Base-by-base conservation (phyloP, 2,113 vertebrate genomes). In the Athene cunicularia region DNA sequence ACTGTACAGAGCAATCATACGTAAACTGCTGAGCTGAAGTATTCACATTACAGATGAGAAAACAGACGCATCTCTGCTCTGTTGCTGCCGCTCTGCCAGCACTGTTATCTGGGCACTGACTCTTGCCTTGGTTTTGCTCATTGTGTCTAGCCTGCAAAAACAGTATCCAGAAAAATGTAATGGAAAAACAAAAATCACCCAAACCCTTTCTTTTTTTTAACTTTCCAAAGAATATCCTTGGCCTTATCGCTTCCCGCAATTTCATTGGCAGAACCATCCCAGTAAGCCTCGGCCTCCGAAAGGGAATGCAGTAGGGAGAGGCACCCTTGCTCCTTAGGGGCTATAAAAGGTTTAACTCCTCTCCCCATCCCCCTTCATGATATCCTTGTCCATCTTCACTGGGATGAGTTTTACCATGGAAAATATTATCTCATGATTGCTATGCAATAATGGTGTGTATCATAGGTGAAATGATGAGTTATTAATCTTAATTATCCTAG, bases 391-490 rank as follows among this genome's bases (percentile, higher is more conserved):
- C 47, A 3, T 53, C 67, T 63, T 93, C 72, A 2, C 32, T 32
- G 68, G 75, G 56, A 6, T 55, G 56, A 85, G 24, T 32, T 73
- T 67, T 43, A 27, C 39, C 28, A 23, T 3, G 4, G 80, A 53
- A 19, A 13, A 33, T 52, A 21, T 2, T 76, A 37, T 73, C 52
- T 84, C 8, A 0, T 19, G 17, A 28, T 45, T 62, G 1, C 49
- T 53, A 0, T 0, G 0, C 28, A 35, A 11, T 22, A 67, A 4
- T 12, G 14, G 8, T 41, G 49, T 53, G 45, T 33, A 37, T 71
- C 32, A 2, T 8, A 11, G 53, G 76, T 81, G 80, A 56, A 79
- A 71, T 14, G 39, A 33, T 13, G 85, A 82, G 21, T 39, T 82
- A 50, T 35, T 75, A 19, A 75, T 89, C 62, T 68, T 45, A 6